A percentile compares a stretch with the other conserved stretches of the same genome.
Conservation (phyloP, 2,113 vertebrate genomes). For the Pungitius pungitius region DNA sequence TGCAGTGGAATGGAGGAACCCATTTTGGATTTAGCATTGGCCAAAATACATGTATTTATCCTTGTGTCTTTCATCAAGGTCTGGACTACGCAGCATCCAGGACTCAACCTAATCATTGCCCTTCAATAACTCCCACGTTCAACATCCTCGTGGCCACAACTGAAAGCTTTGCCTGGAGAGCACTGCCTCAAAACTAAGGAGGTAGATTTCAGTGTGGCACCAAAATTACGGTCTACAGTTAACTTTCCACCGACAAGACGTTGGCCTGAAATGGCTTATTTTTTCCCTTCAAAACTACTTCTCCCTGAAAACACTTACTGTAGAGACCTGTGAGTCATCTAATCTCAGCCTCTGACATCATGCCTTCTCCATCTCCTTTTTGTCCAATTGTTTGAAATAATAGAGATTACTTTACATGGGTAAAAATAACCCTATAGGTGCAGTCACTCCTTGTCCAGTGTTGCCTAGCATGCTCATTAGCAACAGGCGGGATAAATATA, state of each 20-base stretch:
- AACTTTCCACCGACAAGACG: slow-evolving; percentile 69
- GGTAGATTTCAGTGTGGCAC: slow-evolving; percentile 63
- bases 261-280: slow-evolving; percentile 45
- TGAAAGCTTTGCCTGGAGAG: slow-evolving; percentile 60
- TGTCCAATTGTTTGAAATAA: slow-evolving; percentile 58
- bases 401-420: slow-evolving; percentile 45
- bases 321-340: slow-evolving; percentile 19
- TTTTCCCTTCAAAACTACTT: slow-evolving; percentile 22
- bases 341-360: slow-evolving; percentile 65
- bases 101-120: slow-evolving; percentile 64
- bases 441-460: slow-evolving; percentile 33
- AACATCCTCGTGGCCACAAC: slow-evolving; percentile 67
- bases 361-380: slow-evolving; percentile 24
- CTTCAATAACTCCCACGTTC: slow-evolving; percentile 58
- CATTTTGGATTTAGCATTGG: slow-evolving; percentile 33
- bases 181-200: slow-evolving; percentile 60
- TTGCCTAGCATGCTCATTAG: slow-evolving; percentile 55
- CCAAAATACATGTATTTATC: slow-evolving; percentile 47
- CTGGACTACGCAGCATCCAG: slow-evolving; percentile 42
- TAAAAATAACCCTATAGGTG: slow-evolving; percentile 65
- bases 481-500: slow-evolving; percentile 73
- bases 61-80: slow-evolving; percentile 58
- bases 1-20: slow-evolving; percentile 33
- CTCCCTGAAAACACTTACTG: slow-evolving; percentile 24
- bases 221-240: slow-evolving; percentile 70